These are phyloP conservation scores for Strongylocentrotus purpuratus DNA, from an alignment of 35 echinoderm and acorn worm genomes.

Conservation along the genomic window DNA sequence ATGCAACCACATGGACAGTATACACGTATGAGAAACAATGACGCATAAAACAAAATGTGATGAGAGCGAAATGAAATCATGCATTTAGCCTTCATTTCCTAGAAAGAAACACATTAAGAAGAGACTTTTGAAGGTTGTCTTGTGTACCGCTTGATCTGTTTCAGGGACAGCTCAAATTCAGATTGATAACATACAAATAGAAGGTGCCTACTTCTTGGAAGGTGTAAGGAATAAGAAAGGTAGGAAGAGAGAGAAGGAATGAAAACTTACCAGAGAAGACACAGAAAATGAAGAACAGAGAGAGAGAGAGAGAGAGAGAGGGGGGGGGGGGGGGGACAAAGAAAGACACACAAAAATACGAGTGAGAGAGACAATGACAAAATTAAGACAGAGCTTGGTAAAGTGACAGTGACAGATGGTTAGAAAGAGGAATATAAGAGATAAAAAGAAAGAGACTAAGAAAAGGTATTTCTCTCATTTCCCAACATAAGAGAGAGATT, in stretches of 20 bases:
- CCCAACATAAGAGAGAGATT: neutral
- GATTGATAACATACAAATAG: neutral
- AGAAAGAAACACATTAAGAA: neutral
- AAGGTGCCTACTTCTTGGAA: neutral
- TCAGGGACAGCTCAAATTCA: neutral
- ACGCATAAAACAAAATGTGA: neutral
- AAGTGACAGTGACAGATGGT: too few species aligned
- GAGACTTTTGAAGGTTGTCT: neutral
- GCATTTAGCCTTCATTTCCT: neutral
- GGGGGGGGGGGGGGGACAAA: neutral
- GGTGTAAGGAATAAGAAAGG: neutral
- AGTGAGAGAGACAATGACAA: too few species aligned
- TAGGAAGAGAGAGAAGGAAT: neutral
- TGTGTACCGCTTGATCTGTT: neutral
- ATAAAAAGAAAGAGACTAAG: neutral
- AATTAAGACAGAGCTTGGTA: too few species aligned
- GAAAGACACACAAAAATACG: too few species aligned
- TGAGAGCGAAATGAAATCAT: neutral
- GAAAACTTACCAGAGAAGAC: neutral
- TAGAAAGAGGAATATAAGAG: too few species aligned
- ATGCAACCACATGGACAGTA: neutral
- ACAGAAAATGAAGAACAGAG: neutral
- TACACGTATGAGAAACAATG: neutral
- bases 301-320: neutral
- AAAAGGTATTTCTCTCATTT: too few species aligned